phyloP scores from a whole-genome alignment of 2,888 invertebrate species.

The Brachynemurus nebulosus region DNA sequence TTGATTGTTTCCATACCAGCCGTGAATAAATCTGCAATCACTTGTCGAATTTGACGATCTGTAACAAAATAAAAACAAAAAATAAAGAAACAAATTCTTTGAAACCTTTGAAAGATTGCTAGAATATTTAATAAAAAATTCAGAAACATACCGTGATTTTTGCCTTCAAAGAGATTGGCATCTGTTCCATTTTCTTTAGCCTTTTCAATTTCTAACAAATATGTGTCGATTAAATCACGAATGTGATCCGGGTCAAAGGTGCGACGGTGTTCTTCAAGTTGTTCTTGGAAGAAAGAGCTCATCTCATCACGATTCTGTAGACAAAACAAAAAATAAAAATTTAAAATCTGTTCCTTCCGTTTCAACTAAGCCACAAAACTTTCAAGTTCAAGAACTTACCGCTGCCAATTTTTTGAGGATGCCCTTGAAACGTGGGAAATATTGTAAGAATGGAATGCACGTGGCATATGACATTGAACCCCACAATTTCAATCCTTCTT shows the following conservation, averaged over 20 bases:
- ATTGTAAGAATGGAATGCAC: slow-evolving; percentile 66
- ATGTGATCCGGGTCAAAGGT: slow-evolving; percentile 62
- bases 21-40: slow-evolving; percentile 79
- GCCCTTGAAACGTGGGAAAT: slow-evolving; percentile 38
- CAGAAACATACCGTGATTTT: slow-evolving; percentile 59
- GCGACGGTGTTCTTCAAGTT: slow-evolving; percentile 66
- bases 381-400: slow-evolving; percentile 31
- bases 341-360: background rate
- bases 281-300: slow-evolving; percentile 69
- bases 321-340: slow-evolving; percentile 14
- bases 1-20: slow-evolving; percentile 92
- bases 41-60: slow-evolving; percentile 85
- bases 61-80: slow-evolving; percentile 19
- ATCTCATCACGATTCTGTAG: slow-evolving; percentile 70
- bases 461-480: slow-evolving; percentile 70
- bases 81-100: background rate
- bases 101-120: background rate
- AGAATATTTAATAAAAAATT: background rate
- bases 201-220: slow-evolving; percentile 70
- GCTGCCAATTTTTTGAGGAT: slow-evolving; percentile 39
- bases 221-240: slow-evolving; percentile 75
- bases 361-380: slow-evolving; percentile 22
- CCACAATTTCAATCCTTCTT: slow-evolving; percentile 81
- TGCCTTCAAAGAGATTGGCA: slow-evolving; percentile 65
- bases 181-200: slow-evolving; percentile 64